These are phyloP conservation scores for Drosophila burlai DNA, from an alignment of 1,140 invertebrate genomes.

Conservation along the genomic window DNA sequence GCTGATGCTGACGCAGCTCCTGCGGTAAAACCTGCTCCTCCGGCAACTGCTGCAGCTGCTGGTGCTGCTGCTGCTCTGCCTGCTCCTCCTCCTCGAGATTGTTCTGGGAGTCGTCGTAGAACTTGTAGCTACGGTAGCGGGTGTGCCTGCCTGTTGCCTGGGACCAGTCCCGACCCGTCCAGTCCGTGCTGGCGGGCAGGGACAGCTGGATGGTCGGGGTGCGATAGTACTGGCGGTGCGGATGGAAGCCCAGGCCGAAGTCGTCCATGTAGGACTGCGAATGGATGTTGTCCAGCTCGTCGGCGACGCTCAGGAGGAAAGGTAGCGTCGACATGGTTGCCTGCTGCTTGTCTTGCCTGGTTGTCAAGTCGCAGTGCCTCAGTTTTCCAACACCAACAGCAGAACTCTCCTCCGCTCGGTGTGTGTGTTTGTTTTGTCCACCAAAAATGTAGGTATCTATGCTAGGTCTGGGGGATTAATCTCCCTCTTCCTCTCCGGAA, in stretches of 20 bases:
- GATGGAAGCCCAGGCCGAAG: constrained; percentile 83
- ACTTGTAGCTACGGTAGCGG: constrained; percentile 74
- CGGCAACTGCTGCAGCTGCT: constrained; percentile 22
- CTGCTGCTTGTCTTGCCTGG: neutral
- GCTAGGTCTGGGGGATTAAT: constrained; percentile 46
- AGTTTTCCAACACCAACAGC: constrained; percentile 39
- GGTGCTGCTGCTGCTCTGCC: constrained; percentile 32
- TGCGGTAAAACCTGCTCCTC: constrained; percentile 16
- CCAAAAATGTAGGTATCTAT: constrained; percentile 63
- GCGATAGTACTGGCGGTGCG: constrained; percentile 81
- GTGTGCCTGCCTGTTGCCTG: constrained; percentile 39
- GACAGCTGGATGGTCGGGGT: constrained; percentile 81
- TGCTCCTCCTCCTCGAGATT: constrained; percentile 67
- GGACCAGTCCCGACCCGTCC: constrained; percentile 57
- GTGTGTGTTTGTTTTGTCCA: constrained; percentile 19
- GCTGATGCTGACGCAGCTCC: constrained; percentile 17
- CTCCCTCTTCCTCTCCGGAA: constrained; percentile 1
- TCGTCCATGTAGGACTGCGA: constrained; percentile 83
- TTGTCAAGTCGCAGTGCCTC: constrained; percentile 42
- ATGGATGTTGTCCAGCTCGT: constrained; percentile 84
- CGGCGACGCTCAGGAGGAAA: constrained; percentile 81
- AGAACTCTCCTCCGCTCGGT: constrained; percentile 2
- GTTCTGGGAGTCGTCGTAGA: constrained; percentile 76
- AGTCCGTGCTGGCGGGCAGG: constrained; percentile 79
- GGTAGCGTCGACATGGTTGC: constrained; percentile 82